Percentiles rank a stretch among this genome's conserved stretches.
phyloP scores from a whole-genome alignment of 2,888 invertebrate species.

The Apodemia hepburni region DNA sequence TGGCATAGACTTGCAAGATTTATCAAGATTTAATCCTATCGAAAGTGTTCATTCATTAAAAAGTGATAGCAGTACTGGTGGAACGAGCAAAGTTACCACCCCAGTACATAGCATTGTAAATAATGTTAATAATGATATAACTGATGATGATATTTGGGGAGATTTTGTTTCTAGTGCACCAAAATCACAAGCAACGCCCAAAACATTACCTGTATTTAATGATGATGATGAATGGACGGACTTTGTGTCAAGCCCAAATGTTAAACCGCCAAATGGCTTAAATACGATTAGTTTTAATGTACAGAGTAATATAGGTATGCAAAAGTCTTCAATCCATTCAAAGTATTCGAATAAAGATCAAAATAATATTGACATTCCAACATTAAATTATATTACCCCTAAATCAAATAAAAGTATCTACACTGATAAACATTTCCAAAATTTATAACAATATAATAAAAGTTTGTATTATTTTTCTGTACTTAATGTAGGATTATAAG shows the following conservation, averaged over 20 bases:
- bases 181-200: constrained; percentile 46
- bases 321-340: constrained; percentile 46
- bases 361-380: constrained; percentile 59
- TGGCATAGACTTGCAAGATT: constrained; percentile 74
- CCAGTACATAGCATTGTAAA: constrained; percentile 52
- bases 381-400: constrained; percentile 69
- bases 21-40: constrained; percentile 72
- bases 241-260: constrained; percentile 67
- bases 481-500: constrained; percentile 49
- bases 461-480: constrained; percentile 45
- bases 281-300: constrained; percentile 73
- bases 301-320: constrained; percentile 62
- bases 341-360: constrained; percentile 48
- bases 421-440: constrained; percentile 71
- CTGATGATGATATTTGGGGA: constrained; percentile 81
- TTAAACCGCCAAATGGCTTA: constrained; percentile 65
- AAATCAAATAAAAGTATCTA: constrained; percentile 58
- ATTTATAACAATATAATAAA: constrained; percentile 66
- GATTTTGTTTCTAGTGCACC: constrained; percentile 80
- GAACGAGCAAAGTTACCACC: constrained; percentile 54
- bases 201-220: constrained; percentile 46
- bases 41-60: constrained; percentile 68
- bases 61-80: constrained; percentile 51
- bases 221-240: constrained; percentile 77
- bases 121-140: constrained; percentile 38